phyloP scores from a whole-genome alignment of 2,113 vertebrate genomes.

The Arothron firmamentum region DNA sequence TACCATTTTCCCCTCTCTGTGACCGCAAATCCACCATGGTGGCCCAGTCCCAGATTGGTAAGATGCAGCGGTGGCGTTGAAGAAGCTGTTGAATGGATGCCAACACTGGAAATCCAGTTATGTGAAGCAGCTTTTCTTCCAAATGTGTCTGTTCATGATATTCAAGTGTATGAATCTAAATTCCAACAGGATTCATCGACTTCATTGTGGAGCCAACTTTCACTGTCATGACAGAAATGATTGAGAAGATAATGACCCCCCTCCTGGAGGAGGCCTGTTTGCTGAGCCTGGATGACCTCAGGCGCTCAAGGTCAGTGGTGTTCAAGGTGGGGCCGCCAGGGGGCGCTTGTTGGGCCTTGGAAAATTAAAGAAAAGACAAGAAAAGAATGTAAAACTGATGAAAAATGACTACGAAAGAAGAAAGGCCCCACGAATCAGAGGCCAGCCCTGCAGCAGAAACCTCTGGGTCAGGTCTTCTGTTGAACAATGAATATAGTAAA shows the following conservation, averaged over 20 bases:
- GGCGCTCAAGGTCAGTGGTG: constrained; percentile 80
- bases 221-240: constrained; percentile 90
- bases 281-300: constrained; percentile 72
- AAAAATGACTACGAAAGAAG: too few species aligned
- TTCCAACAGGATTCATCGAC: constrained; percentile 88
- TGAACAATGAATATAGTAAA: too few species aligned
- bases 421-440: too few species aligned
- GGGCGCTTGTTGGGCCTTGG: too few species aligned
- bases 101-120: too few species aligned
- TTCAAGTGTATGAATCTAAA: neutral
- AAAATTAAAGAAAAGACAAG: too few species aligned
- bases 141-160: neutral
- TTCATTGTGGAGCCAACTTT: constrained; percentile 98
- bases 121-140: too few species aligned
- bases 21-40: constrained; percentile 80
- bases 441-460: too few species aligned
- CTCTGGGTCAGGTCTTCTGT: too few species aligned
- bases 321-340: too few species aligned
- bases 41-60: constrained; percentile 63
- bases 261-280: constrained; percentile 82
- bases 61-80: neutral
- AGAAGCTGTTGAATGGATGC: too few species aligned
- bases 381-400: too few species aligned
- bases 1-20: constrained; percentile 92
- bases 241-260: constrained; percentile 86